Evolutionary conservation across 2,797 vertebrate genomes (phyloP).

Genomic region (Chlorospingus flavigularis): DNA sequence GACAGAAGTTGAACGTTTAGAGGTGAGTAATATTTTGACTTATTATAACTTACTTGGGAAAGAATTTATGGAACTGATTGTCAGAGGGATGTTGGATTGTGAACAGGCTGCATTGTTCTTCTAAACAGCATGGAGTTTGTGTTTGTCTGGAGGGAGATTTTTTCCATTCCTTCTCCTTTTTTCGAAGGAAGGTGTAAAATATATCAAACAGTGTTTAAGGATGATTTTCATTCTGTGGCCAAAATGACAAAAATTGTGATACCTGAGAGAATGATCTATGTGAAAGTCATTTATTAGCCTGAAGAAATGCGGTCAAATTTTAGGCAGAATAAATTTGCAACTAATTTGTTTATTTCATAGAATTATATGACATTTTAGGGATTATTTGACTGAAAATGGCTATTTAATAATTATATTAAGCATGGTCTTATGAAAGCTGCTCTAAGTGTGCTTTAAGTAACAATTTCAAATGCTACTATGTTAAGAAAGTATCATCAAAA

Average conservation of each 20-base stretch:
- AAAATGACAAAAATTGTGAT: neutral
- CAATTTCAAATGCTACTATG: neutral
- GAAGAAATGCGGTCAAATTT: neutral
- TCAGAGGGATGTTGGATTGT: neutral
- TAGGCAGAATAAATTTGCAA: neutral
- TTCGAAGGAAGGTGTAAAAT: neutral
- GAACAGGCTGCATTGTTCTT: neutral
- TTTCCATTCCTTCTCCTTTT: neutral
- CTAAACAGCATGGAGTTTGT: neutral
- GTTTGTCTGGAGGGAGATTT: neutral
- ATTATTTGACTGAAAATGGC: neutral
- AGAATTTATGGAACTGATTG: neutral
- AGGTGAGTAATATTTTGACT: conserved; percentile 68
- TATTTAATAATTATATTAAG: neutral
- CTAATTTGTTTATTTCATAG: neutral
- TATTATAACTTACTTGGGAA: neutral
- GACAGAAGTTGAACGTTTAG: conserved; percentile 75
- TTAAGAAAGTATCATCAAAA: neutral
- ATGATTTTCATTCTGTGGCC: neutral
- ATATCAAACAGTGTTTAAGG: neutral
- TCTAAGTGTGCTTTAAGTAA: neutral
- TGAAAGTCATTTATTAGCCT: neutral
- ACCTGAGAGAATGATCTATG: neutral
- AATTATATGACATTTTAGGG: neutral
- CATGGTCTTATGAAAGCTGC: neutral